Percentiles rank a stretch among this genome's conserved stretches.
phyloP scores from a whole-genome alignment of 2,888 invertebrate genomes.

The Oxycera nigricornis region DNA sequence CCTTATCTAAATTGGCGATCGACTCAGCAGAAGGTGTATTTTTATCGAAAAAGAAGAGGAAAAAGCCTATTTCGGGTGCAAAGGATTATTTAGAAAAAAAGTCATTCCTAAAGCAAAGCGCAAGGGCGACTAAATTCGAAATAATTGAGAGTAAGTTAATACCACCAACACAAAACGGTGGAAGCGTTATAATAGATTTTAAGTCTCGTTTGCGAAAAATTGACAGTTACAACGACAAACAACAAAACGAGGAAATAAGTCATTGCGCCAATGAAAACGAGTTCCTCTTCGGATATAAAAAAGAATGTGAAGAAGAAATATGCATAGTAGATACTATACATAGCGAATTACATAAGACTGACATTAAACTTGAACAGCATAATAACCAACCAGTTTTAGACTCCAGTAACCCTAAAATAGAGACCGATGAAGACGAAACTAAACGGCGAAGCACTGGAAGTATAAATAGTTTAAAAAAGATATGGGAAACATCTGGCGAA shows the following conservation, averaged over 20 bases:
- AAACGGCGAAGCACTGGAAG: constrained; percentile 91
- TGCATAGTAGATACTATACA: constrained; percentile 45
- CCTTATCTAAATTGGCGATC: constrained; percentile 80
- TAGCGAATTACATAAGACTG: constrained; percentile 61
- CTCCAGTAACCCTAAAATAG: constrained; percentile 60
- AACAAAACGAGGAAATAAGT: constrained; percentile 46
- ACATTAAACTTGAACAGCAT: constrained; percentile 62
- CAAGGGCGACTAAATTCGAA: constrained; percentile 66
- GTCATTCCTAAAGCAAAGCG: constrained; percentile 53
- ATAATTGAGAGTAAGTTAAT: constrained; percentile 72
- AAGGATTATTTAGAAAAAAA: constrained; percentile 50
- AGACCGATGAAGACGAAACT: constrained; percentile 72
- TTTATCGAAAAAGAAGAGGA: constrained; percentile 62
- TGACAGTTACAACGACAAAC: constrained; percentile 63
- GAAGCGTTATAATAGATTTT: constrained; percentile 78
- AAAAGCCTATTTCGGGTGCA: constrained; percentile 47
- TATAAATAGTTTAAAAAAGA: constrained; percentile 88
- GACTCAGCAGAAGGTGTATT: constrained; percentile 86
- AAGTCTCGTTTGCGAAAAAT: constrained; percentile 85
- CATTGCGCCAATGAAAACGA: constrained; percentile 40
- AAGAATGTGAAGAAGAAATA: constrained; percentile 34
- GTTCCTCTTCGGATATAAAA: constrained; percentile 36
- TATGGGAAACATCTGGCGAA: constrained; percentile 78
- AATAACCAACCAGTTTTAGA: constrained; percentile 61
- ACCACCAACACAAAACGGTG: constrained; percentile 65